Evolutionary conservation across 2,797 vertebrate genomes (phyloP).

Genomic region (Semaprochilodus insignis): DNA sequence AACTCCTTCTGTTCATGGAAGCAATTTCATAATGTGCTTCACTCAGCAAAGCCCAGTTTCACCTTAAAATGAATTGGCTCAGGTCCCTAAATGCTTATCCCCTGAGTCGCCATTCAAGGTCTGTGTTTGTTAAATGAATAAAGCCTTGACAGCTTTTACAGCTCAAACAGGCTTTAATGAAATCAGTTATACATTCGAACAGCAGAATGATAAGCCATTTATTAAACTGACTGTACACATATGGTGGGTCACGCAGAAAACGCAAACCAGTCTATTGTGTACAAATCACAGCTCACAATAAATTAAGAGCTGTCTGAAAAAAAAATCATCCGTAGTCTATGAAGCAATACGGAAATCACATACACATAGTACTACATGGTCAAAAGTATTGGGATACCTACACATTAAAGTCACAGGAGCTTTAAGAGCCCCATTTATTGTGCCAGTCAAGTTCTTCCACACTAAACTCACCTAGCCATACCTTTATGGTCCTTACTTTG

Average conservation of each 20-base stretch:
- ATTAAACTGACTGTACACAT: neutral
- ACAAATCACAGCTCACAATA: neutral
- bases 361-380: too few species aligned
- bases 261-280: constrained; percentile 1
- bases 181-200: constrained; percentile 21
- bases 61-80: constrained; percentile 24
- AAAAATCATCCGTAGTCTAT: constrained; percentile 4
- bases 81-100: constrained; percentile 32
- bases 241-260: constrained; percentile 24
- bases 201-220: neutral
- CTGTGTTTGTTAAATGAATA: constrained; percentile 24
- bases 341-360: neutral
- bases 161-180: constrained; percentile 12
- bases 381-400: too few species aligned
- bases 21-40: constrained; percentile 25
- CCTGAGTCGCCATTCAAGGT: constrained; percentile 19
- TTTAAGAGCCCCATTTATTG: too few species aligned
- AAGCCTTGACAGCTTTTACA: constrained; percentile 18
- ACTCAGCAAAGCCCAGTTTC: constrained; percentile 24
- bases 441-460: too few species aligned
- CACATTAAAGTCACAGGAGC: too few species aligned
- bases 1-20: constrained; percentile 18
- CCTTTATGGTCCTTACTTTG: too few species aligned
- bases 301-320: constrained; percentile 2
- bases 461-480: too few species aligned